Percentiles rank a stretch among this genome's conserved stretches.
phyloP scores from a whole-genome alignment of 2,888 invertebrate genomes.

The Metacarcinus magister region DNA sequence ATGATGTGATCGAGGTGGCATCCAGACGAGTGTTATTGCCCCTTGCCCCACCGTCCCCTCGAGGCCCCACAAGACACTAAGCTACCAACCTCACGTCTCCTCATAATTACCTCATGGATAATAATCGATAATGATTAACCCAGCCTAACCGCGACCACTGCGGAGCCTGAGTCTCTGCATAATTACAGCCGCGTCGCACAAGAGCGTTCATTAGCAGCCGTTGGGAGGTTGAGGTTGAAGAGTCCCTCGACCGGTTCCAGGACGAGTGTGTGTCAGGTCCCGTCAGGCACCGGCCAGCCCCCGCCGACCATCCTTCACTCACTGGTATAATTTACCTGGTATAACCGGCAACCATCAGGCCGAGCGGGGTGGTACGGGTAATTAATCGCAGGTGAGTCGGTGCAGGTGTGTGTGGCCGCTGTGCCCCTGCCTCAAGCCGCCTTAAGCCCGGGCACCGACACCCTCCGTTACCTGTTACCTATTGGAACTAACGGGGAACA shows the following conservation, averaged over 20 bases:
- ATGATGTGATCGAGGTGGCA: slow-evolving; percentile 34
- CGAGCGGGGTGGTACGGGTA: slow-evolving; percentile 28
- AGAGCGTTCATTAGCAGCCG: slow-evolving; percentile 56
- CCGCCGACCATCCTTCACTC: slow-evolving; percentile 28
- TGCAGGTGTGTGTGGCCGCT: slow-evolving; percentile 59
- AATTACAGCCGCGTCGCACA: slow-evolving; percentile 56
- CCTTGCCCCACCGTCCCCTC: neutral
- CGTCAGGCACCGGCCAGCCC: slow-evolving; percentile 64
- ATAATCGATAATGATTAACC: slow-evolving; percentile 38
- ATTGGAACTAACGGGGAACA: neutral
- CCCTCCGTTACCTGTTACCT: slow-evolving; percentile 31
- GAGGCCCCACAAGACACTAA: slow-evolving; percentile 11
- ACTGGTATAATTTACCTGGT: slow-evolving; percentile 61
- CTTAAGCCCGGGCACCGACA: neutral
- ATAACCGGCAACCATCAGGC: slow-evolving; percentile 48
- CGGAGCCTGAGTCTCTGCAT: slow-evolving; percentile 59
- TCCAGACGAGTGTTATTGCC: neutral
- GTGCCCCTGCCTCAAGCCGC: neutral
- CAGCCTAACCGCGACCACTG: slow-evolving; percentile 49
- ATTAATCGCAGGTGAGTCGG: slow-evolving; percentile 6
- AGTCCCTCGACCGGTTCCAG: slow-evolving; percentile 35
- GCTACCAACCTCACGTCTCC: slow-evolving; percentile 37
- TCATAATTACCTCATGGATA: slow-evolving; percentile 49
- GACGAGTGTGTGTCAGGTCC: slow-evolving; percentile 35
- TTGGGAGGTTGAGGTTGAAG: neutral